Percentiles rank a stretch among this genome's conserved stretches.
Evolutionary conservation across 2,888 invertebrate genomes (phyloP).

Genomic region (Drosophila prostipennis): DNA sequence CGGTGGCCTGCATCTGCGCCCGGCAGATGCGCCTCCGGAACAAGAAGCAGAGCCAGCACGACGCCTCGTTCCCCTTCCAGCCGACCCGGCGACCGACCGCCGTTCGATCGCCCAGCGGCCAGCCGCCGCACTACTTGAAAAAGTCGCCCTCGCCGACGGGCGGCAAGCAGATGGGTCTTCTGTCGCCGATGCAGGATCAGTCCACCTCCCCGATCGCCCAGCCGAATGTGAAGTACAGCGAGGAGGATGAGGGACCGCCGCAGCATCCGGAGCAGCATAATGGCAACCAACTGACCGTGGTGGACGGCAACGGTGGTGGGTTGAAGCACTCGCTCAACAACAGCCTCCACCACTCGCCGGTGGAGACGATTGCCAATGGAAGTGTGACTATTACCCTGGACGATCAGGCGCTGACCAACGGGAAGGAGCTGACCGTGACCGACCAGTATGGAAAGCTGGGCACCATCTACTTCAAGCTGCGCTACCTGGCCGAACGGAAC

Average conservation of each 20-base stretch:
- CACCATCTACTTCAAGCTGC: conserved; percentile 94
- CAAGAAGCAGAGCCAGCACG: conserved; percentile 83
- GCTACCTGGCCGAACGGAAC: conserved; percentile 95
- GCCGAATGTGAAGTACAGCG: conserved; percentile 81
- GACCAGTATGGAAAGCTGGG: conserved; percentile 90
- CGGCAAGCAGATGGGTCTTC: conserved; percentile 81
- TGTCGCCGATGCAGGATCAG: conserved; percentile 82
- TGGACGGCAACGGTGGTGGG: conserved; percentile 40
- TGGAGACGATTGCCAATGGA: conserved; percentile 64
- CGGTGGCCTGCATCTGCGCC: conserved; percentile 83
- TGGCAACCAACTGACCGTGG: conserved; percentile 63
- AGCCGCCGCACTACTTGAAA: conserved; percentile 92
- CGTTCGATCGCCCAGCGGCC: conserved; percentile 94
- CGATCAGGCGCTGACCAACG: conserved; percentile 76
- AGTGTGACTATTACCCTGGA: conserved; percentile 65
- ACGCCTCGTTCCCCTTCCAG: conserved; percentile 83
- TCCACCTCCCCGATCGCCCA: conserved; percentile 81
- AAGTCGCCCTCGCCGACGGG: conserved; percentile 96
- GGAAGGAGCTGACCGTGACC: conserved; percentile 74
- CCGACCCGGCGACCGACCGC: conserved; percentile 84
- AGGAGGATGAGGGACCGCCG: conserved; percentile 82
- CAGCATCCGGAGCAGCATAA: conserved; percentile 52
- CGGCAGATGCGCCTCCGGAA: conserved; percentile 82
- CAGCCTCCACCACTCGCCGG: conserved; percentile 63
- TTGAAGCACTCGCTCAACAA: conserved; percentile 39